These are phyloP conservation scores for Leptinotarsa lineolata DNA, from an alignment of 1,140 invertebrate species.

Conservation along the genomic window DNA sequence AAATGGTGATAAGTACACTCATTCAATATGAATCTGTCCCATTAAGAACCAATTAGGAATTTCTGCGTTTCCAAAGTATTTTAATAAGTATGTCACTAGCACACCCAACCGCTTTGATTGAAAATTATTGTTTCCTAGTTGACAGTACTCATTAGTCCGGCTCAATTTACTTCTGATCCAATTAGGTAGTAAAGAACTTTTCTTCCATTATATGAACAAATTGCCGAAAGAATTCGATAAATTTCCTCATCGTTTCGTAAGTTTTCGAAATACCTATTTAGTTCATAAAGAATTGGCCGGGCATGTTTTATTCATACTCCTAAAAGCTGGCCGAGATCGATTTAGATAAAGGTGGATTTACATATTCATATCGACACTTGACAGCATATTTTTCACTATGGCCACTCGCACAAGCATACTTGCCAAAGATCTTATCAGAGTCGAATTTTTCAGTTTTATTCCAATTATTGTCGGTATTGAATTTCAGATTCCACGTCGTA, in stretches of 20 bases:
- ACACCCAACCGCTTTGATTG: neutral
- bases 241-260: slow-evolving; percentile 6
- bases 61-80: too few species aligned
- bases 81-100: neutral
- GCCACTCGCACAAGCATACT: neutral
- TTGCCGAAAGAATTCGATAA: neutral
- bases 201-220: neutral
- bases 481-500: neutral
- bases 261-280: neutral
- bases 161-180: neutral
- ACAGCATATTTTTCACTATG: slow-evolving; percentile 1
- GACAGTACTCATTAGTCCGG: slow-evolving; percentile 1
- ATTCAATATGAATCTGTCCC: too few species aligned
- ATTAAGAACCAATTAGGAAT: too few species aligned
- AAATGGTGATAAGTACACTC: too few species aligned
- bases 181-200: neutral
- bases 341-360: neutral
- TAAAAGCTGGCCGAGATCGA: slow-evolving; percentile 5
- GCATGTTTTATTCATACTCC: slow-evolving; percentile 2
- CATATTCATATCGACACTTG: slow-evolving; percentile 8
- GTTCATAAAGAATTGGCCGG: neutral
- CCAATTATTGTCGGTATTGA: neutral
- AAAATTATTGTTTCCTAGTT: slow-evolving; percentile 3
- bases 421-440: neutral
- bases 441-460: neutral